Base-by-base conservation (phyloP, 2,113 vertebrate genomes). In the Syngnathus typhle region DNA sequence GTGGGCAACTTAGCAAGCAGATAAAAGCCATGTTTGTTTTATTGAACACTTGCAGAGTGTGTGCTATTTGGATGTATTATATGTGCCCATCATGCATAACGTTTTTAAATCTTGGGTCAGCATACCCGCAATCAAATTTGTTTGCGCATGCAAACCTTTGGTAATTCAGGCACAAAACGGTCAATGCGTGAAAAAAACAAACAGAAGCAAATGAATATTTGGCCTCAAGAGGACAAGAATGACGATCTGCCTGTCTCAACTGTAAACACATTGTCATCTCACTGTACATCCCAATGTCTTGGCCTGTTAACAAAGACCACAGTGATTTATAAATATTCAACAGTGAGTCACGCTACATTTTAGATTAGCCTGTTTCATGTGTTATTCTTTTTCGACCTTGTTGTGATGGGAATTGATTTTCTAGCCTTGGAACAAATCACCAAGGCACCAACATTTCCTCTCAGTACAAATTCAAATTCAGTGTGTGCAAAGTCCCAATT, bases 401-500 rank as follows among this genome's bases (percentile, higher is more conserved):
- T 68, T 82, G 68, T 68, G 65, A 74, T 27, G 56, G 69, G 71
- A 51, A 68, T 70, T 60, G 65, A 73, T 74, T 77, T 81, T 75
- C 60, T 60, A 71, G 66, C 67, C 73, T 65, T 64, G 60, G 69
- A 37, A 76, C 70, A 78, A 75, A 76, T 76, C 72, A 73, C 67
- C 63, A 43, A 27, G 60, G 59, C 77, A 64, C 74, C 58, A 72
- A 75, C 64, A 55, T 78, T 70, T 73, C 60, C 62, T 70, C 75
- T 78, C 78, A 75, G 37, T 78, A 8, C 27, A 32, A 19, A 76
- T 70, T 80, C 68, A 84, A 76, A 49, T 81, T 71, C 76, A 77
- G 72, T n/a, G 74, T 79, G 68, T 67, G 79, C 72, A 73, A 0
- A 12, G 72, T 64, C 7, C 6, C 49, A 51, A n/a, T 51, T 51